Evolutionary conservation across 2,888 invertebrate species (phyloP).

Genomic region (Megalurothrips usitatus): DNA sequence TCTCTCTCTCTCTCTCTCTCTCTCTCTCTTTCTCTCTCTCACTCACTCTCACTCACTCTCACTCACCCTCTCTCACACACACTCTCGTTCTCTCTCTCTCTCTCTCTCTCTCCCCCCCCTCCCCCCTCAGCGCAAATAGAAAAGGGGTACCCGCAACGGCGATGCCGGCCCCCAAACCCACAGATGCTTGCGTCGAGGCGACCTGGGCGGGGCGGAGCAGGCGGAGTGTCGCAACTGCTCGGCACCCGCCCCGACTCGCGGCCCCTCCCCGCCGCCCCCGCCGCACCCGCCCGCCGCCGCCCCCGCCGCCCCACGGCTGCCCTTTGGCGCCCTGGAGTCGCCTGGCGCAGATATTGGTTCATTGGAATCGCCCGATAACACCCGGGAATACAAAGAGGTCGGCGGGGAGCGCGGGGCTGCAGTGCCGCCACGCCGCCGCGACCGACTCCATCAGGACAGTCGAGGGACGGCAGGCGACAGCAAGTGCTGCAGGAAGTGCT

Average conservation of each 20-base stretch:
- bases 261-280: too few relatives aligned
- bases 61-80: too few relatives aligned
- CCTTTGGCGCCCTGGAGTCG: background rate
- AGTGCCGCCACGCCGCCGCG: background rate
- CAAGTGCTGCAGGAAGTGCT: too few relatives aligned
- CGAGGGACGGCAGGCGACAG: too few relatives aligned
- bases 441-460: too few relatives aligned
- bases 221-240: too few relatives aligned
- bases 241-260: too few relatives aligned
- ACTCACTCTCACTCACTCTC: too few relatives aligned
- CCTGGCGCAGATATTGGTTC: background rate
- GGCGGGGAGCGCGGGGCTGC: background rate
- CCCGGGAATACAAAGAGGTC: background rate
- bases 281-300: too few relatives aligned
- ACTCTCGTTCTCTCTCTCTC: background rate
- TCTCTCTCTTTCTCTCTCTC: too few relatives aligned
- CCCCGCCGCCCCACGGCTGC: too few relatives aligned
- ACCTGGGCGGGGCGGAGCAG: background rate
- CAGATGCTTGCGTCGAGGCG: background rate
- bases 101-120: background rate
- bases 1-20: background rate
- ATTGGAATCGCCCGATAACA: conserved; percentile 5
- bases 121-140: background rate
- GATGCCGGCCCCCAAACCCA: too few relatives aligned
- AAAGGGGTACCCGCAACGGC: background rate